Conservation (phyloP, 1,140 invertebrate species). For the Drosophila sechellia region DNA sequence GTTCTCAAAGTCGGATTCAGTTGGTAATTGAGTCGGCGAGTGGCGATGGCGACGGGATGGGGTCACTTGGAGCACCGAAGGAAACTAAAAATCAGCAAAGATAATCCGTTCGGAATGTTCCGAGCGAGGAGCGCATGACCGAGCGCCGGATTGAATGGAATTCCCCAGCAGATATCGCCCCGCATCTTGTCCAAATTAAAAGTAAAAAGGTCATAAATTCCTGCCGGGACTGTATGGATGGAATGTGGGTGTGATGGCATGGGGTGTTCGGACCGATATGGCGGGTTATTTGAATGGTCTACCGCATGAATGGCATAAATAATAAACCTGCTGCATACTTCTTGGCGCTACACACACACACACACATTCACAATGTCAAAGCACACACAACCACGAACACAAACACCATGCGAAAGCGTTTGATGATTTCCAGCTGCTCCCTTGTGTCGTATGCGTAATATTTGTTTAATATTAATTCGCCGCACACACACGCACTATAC, state of each 20-base stretch:
- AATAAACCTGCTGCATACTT: slow-evolving; percentile 60
- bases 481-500: slow-evolving; percentile 1
- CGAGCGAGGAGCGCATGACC: slow-evolving; percentile 30
- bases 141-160: slow-evolving; percentile 7
- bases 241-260: slow-evolving; percentile 1
- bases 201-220: slow-evolving; percentile 67
- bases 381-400: slow-evolving; percentile 5
- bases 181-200: slow-evolving; percentile 52
- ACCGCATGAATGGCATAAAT: slow-evolving; percentile 69
- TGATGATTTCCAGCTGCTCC: slow-evolving; percentile 61
- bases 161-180: slow-evolving; percentile 2
- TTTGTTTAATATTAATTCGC: slow-evolving; percentile 66
- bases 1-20: slow-evolving; percentile 1
- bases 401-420: slow-evolving; percentile 19
- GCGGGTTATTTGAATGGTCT: slow-evolving; percentile 49
- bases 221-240: slow-evolving; percentile 12
- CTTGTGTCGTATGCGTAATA: slow-evolving; percentile 66
- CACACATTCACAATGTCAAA: slow-evolving; percentile 1
- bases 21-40: slow-evolving; percentile 31
- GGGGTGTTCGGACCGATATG: not conserved
- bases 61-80: not conserved
- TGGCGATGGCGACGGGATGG: not conserved
- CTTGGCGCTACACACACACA: slow-evolving; percentile 14
- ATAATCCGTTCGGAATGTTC: slow-evolving; percentile 49
- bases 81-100: slow-evolving; percentile 46